Evolutionary conservation across 37 sponge, comb jelly and placozoan species (phyloP).

Genomic region (Ianthella basta): DNA sequence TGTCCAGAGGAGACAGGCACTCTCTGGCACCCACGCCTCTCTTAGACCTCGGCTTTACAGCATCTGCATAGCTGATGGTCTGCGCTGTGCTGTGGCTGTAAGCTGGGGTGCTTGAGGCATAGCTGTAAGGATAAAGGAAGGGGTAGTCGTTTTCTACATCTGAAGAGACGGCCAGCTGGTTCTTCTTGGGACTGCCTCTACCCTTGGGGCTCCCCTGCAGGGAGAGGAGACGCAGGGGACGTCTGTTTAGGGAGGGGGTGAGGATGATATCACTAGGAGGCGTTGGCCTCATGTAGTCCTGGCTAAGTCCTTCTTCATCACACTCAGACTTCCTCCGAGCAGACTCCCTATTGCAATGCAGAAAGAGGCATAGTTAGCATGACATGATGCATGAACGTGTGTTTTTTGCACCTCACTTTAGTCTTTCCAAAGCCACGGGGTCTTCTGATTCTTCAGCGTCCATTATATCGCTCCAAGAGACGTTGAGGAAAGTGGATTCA

Average conservation of each 20-base stretch:
- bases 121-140: neutral
- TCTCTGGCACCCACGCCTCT: conserved; percentile 35
- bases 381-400: no score
- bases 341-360: no score
- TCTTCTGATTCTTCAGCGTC: conserved; percentile 79
- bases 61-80: neutral
- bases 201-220: neutral
- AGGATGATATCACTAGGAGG: neutral
- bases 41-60: conserved; percentile 21
- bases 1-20: conserved; percentile 61
- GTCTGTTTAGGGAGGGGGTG: neutral
- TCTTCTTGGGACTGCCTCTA: neutral
- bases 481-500: neutral
- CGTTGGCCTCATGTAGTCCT: neutral
- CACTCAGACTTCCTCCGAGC: no score
- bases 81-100: no score
- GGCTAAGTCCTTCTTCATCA: no score
- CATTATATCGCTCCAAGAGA: conserved; percentile 80
- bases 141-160: neutral
- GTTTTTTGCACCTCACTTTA: conserved; percentile 40
- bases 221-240: neutral
- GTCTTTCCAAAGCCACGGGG: conserved; percentile 34
- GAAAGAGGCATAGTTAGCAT: no score
- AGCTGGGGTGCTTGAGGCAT: no score
- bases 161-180: no score